These are phyloP conservation scores for Hydropsyche betteni DNA, from an alignment of 2,888 invertebrate genomes.

Conservation along the genomic window DNA sequence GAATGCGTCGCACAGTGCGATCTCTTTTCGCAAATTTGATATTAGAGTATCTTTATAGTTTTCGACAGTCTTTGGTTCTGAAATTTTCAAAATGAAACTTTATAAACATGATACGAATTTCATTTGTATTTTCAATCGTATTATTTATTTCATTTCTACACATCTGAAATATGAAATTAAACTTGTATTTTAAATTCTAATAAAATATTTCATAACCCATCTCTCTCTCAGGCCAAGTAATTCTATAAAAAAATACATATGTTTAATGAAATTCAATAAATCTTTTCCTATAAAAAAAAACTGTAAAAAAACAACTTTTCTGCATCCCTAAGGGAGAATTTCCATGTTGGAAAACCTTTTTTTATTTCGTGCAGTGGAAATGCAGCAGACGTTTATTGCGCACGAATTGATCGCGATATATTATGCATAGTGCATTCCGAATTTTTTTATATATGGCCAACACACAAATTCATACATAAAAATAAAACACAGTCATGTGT, in stretches of 20 bases:
- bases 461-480: background rate
- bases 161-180: too few relatives aligned
- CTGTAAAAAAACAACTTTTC: background rate
- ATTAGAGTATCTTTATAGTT: background rate
- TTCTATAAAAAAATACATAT: too few relatives aligned
- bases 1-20: background rate
- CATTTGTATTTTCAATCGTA: too few relatives aligned
- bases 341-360: conserved; percentile 26
- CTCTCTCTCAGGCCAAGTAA: too few relatives aligned
- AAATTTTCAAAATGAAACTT: too few relatives aligned
- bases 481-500: background rate
- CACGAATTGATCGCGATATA: conserved; percentile 36
- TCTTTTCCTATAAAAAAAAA: background rate
- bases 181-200: too few relatives aligned
- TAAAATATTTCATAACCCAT: too few relatives aligned
- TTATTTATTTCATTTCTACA: too few relatives aligned
- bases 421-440: conserved; percentile 3
- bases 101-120: too few relatives aligned
- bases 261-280: too few relatives aligned
- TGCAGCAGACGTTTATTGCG: conserved; percentile 33
- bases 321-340: conserved; percentile 26
- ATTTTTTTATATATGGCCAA: background rate
- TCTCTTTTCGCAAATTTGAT: background rate
- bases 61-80: too few relatives aligned
- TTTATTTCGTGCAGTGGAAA: conserved; percentile 23